These are phyloP conservation scores for Sthenelais limicola DNA, from an alignment of 2,888 invertebrate species.

Conservation along the genomic window DNA sequence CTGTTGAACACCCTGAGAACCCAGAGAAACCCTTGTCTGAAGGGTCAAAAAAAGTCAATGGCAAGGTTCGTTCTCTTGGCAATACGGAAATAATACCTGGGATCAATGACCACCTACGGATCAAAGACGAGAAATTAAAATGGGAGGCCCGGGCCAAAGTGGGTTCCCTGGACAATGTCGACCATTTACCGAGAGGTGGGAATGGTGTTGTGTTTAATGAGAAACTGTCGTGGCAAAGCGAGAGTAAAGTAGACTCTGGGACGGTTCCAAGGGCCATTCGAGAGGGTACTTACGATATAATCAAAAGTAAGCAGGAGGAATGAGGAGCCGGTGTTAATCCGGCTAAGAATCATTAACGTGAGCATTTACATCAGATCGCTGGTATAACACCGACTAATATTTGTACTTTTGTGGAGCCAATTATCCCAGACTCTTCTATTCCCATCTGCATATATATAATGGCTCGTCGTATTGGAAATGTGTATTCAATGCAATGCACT, in stretches of 20 bases:
- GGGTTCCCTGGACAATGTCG: slow-evolving; percentile 51
- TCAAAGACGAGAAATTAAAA: slow-evolving; percentile 50
- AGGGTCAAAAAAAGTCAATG: background rate
- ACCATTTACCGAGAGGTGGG: slow-evolving; percentile 53
- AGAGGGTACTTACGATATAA: slow-evolving; percentile 20
- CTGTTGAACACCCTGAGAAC: slow-evolving; percentile 6
- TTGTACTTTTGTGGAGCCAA: no score
- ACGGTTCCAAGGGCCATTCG: background rate
- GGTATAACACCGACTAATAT: no score
- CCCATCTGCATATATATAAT: no score
- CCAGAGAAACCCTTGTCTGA: background rate
- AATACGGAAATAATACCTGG: slow-evolving; percentile 19
- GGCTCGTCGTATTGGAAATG: no score
- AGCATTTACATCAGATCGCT: no score
- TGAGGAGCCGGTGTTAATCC: background rate
- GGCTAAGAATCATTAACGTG: no score
- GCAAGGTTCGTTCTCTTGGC: background rate
- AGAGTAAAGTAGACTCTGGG: slow-evolving; percentile 7
- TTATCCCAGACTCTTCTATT: no score
- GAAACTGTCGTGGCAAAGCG: background rate
- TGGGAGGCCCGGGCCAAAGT: slow-evolving; percentile 53
- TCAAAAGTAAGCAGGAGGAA: slow-evolving; percentile 11
- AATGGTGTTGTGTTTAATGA: slow-evolving; percentile 3
- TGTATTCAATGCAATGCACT: no score
- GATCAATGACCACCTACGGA: slow-evolving; percentile 43